These are phyloP conservation scores for Coturnix japonica DNA, from an alignment of 2,113 vertebrate species.

Conservation along the genomic window DNA sequence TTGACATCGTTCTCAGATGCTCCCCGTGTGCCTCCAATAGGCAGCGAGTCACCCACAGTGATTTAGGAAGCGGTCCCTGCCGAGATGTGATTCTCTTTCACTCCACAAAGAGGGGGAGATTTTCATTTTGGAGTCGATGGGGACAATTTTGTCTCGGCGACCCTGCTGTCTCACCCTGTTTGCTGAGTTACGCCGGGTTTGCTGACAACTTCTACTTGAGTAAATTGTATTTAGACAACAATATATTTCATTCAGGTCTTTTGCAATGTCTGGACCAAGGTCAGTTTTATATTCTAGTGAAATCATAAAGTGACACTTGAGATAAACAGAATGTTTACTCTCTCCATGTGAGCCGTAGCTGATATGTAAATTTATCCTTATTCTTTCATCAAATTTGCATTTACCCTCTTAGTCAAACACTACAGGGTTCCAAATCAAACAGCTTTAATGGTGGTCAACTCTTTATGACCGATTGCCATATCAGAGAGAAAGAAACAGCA, in stretches of 20 bases:
- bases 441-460: constrained; percentile 97
- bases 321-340: constrained; percentile 99
- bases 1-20: background rate
- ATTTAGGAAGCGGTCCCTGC: background rate
- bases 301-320: constrained; percentile 99
- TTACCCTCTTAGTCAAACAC: constrained; percentile 99
- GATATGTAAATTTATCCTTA: constrained; percentile 99
- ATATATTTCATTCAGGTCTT: constrained; percentile 91
- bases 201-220: constrained; percentile 89
- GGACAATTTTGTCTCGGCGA: constrained; percentile 63
- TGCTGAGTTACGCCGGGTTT: constrained; percentile 82
- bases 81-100: background rate
- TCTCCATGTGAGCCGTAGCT: constrained; percentile 96
- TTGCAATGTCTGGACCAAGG: constrained; percentile 93
- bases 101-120: background rate
- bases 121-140: constrained; percentile 57
- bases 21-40: background rate
- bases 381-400: constrained; percentile 99
- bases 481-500: constrained; percentile 88
- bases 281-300: constrained; percentile 97
- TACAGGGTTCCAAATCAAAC: constrained; percentile 98
- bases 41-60: background rate
- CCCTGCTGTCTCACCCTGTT: constrained; percentile 79
- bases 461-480: constrained; percentile 96
- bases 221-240: constrained; percentile 90